Evolutionary conservation across 2,113 vertebrate genomes (phyloP).

Genomic region (Elephas maximus): DNA sequence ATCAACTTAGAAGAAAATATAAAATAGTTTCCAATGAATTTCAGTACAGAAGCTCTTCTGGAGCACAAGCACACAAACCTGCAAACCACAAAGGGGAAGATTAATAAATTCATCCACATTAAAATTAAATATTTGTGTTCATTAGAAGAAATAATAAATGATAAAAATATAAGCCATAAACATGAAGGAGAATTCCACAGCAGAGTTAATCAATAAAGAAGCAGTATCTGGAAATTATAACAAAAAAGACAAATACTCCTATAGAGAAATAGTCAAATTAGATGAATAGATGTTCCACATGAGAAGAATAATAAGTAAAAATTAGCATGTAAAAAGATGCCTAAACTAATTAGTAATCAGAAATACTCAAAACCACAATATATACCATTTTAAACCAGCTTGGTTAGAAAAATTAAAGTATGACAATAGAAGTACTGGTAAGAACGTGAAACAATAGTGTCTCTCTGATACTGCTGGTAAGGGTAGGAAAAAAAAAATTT

Average conservation of each 20-base stretch:
- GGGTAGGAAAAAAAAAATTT: neutral
- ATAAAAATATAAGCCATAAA: neutral
- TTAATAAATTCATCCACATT: neutral
- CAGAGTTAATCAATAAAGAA: neutral
- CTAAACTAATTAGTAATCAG: neutral
- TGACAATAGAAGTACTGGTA: neutral
- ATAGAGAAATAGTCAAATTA: neutral
- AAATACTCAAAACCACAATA: neutral
- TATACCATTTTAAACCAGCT: neutral
- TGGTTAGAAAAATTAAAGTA: neutral
- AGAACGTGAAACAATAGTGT: neutral
- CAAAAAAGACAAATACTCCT: neutral
- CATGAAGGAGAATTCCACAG: neutral
- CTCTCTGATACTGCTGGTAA: neutral
- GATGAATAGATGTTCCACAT: neutral
- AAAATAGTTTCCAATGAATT: neutral
- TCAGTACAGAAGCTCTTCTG: neutral
- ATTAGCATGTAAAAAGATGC: neutral
- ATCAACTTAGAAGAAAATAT: slow-evolving; percentile 1
- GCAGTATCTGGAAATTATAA: neutral
- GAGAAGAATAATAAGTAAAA: neutral
- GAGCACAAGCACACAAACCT: neutral
- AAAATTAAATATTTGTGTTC: neutral
- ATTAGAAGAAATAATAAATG: neutral
- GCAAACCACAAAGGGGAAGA: neutral